Evolutionary conservation across 1,140 invertebrate genomes (phyloP), one percentile per base, ranked within the genome.

Genomic region (Drosophila triauraria): DNA sequence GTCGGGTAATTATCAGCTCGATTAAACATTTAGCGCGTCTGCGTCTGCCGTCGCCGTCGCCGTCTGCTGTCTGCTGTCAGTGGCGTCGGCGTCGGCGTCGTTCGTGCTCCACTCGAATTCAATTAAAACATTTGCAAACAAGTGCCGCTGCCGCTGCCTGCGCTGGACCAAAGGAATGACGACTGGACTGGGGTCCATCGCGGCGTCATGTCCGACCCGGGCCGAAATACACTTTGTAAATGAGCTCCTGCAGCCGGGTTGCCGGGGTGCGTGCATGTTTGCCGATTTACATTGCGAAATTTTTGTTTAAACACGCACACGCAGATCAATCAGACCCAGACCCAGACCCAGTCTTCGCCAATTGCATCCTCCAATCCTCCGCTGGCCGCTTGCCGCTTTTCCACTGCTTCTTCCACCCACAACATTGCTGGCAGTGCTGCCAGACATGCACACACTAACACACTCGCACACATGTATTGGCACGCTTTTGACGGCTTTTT

Each of bases 121-220:
- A 86, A 91, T 91, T 91, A 81, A 87, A 78, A 60, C 80, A 90
- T 85, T 78, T 64, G 56, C 69, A 75, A 84, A 75, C 82, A 81
- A 72, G 72, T 53, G 60, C 72, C 47, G 68, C 17, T 27, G 30
- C 32, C 9, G 2, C 32, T 3, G 32, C 32, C 32, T 35, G 32
- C 9, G 32, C 32, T 35, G 65, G 54, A 46, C 71, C 68, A 67
- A 74, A 75, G 59, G 47, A 71, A 60, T 47, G 35, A 20, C 25
- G 20, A 25, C n/a, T 47, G 46, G 38, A 17, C 43, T 25, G 25
- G 53, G 50, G 67, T 42, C 35, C 38, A 54, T 40, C 40, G 40
- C 20, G 43, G 58, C 32, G 20, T 48, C 47, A n/a, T 50, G 60
- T 61, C 20, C 20, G 20, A 32, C n/a, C 4, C 27, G 42, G 57